Evolutionary conservation across 2,888 invertebrate species (phyloP).

Genomic region (Tetramorium bicarinatum): DNA sequence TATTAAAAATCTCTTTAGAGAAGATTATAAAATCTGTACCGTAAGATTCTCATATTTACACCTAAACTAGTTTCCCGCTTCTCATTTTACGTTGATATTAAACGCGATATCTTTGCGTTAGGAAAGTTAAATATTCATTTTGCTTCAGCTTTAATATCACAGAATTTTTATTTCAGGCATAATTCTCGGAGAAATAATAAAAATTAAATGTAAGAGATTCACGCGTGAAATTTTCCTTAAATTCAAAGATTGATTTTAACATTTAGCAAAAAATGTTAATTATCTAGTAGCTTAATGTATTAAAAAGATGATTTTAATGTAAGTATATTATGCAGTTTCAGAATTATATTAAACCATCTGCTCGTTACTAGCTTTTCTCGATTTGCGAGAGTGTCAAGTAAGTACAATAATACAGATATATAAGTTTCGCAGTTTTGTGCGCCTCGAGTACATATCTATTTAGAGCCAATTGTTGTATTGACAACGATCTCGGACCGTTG

Average conservation of each 20-base stretch:
- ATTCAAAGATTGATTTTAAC: neutral
- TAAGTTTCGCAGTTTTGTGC: neutral
- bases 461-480: conserved; percentile 23
- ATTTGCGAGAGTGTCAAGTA: neutral
- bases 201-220: conserved; percentile 17
- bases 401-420: neutral
- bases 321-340: neutral
- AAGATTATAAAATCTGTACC: neutral
- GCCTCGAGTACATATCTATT: neutral
- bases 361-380: no score
- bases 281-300: neutral
- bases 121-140: conserved; percentile 39
- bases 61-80: conserved; percentile 22
- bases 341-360: neutral
- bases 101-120: conserved; percentile 45
- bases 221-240: neutral
- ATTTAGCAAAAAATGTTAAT: neutral
- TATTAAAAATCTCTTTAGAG: conserved; percentile 10
- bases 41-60: conserved; percentile 30
- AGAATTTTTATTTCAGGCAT: neutral
- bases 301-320: neutral
- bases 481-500: conserved; percentile 2
- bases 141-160: conserved; percentile 8
- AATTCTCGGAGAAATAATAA: neutral
- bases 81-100: conserved; percentile 42